Conservation (phyloP, 2,797 vertebrate genomes). For the Argyrosomus regius region DNA sequence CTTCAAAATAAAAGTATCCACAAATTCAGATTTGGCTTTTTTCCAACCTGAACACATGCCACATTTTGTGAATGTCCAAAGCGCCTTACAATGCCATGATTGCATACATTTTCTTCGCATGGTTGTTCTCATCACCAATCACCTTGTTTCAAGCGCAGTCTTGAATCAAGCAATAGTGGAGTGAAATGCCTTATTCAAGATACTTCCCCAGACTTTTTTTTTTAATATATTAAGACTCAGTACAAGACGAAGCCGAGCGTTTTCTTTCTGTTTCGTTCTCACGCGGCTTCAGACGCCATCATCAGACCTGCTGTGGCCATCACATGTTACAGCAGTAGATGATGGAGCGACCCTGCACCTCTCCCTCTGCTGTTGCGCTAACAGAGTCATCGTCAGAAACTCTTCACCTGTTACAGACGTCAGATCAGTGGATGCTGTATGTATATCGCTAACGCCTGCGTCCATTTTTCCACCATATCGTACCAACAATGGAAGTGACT, state of each 20-base stretch:
- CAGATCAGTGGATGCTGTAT: slow-evolving; percentile 37
- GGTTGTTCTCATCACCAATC: slow-evolving; percentile 46
- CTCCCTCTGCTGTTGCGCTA: slow-evolving; percentile 49
- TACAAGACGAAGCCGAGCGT: slow-evolving; percentile 45
- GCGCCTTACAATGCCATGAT: slow-evolving; percentile 77
- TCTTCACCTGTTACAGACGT: slow-evolving; percentile 55
- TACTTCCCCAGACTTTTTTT: slow-evolving; percentile 36
- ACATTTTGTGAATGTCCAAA: slow-evolving; percentile 77
- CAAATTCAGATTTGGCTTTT: slow-evolving; percentile 47
- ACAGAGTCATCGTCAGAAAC: slow-evolving; percentile 35
- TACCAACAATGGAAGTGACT: slow-evolving; percentile 85
- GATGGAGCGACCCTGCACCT: not conserved
- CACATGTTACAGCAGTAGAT: slow-evolving; percentile 3
- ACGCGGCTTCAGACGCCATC: slow-evolving; percentile 12
- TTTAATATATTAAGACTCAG: slow-evolving; percentile 36
- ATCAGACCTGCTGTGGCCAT: not conserved
- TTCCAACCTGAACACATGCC: slow-evolving; percentile 19
- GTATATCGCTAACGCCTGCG: slow-evolving; percentile 56
- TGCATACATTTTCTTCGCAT: slow-evolving; percentile 65
- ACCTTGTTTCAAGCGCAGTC: slow-evolving; percentile 47
- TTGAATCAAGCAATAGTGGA: slow-evolving; percentile 63
- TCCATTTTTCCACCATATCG: slow-evolving; percentile 87
- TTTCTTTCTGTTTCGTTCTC: slow-evolving; percentile 19
- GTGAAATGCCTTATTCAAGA: slow-evolving; percentile 80
- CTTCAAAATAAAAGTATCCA: slow-evolving; percentile 41